Conservation (phyloP, 1,140 invertebrate species). For the Grapholita molesta region DNA sequence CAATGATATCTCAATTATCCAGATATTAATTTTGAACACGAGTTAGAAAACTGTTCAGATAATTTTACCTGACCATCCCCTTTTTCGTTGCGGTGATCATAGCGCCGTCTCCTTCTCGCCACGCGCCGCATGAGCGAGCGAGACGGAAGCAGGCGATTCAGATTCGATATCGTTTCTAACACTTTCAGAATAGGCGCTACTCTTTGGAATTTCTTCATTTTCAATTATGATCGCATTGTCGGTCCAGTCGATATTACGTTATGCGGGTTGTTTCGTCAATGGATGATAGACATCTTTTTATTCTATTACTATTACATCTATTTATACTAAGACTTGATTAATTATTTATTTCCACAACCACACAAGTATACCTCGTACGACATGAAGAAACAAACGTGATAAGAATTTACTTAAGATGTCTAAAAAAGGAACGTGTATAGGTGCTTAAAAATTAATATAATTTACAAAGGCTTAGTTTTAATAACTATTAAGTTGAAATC, state of each 20-base stretch:
- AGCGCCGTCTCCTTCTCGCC: constrained; percentile 39
- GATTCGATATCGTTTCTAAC: constrained; percentile 29
- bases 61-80: constrained; percentile 56
- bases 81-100: constrained; percentile 39
- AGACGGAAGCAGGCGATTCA: constrained; percentile 31
- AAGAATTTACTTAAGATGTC: no score
- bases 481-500: no score
- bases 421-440: no score
- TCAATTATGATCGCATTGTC: constrained; percentile 1
- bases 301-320: no score
- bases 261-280: not conserved
- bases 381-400: no score
- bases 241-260: not conserved
- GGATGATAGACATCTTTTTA: not conserved
- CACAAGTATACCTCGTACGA: no score
- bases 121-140: constrained; percentile 16
- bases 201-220: constrained; percentile 16
- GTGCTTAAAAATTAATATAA: no score
- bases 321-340: no score
- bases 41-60: not conserved
- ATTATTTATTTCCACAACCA: no score
- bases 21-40: not conserved
- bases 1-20: not conserved
- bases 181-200: constrained; percentile 12
- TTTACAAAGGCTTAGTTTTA: no score